A percentile compares a stretch with the other conserved stretches of the same genome.
Evolutionary conservation across 2,113 vertebrate genomes (phyloP).

Genomic region (Indicator indicator): DNA sequence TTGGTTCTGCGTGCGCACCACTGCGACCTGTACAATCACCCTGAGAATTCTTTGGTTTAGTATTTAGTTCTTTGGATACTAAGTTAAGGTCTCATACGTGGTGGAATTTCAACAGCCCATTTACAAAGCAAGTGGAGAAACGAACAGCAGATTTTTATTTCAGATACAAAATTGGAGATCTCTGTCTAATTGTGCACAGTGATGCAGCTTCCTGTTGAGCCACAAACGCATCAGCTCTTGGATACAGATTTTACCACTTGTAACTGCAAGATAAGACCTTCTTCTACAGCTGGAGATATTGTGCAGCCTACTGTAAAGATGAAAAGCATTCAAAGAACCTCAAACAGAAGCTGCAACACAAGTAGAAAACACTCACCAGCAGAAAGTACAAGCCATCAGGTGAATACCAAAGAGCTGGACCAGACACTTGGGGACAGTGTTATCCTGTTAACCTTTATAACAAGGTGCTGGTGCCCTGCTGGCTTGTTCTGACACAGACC

Average conservation of each 20-base stretch:
- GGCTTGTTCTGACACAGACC: not conserved
- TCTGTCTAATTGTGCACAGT: not conserved
- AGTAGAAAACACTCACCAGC: not conserved
- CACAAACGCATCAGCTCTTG: not conserved
- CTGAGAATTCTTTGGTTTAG: not conserved
- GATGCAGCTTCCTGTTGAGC: not conserved
- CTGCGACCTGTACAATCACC: not conserved
- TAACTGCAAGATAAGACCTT: constrained; percentile 18
- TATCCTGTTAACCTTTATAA: not conserved
- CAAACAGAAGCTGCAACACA: not conserved
- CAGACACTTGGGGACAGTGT: not conserved
- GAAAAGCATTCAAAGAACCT: constrained; percentile 20
- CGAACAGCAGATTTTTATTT: not conserved
- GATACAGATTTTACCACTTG: not conserved
- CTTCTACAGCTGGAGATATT: not conserved
- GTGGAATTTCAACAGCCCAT: not conserved
- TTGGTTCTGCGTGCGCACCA: not conserved
- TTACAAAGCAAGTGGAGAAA: not conserved
- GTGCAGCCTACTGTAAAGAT: constrained; percentile 12
- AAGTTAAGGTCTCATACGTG: not conserved
- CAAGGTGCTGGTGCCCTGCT: accelerated
- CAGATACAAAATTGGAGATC: not conserved
- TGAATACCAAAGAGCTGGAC: not conserved
- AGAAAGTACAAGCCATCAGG: not conserved
- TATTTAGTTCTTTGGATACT: not conserved